Evolutionary conservation across 2,797 vertebrate species (phyloP).

Genomic region (Gobionotothen gibberifrons): DNA sequence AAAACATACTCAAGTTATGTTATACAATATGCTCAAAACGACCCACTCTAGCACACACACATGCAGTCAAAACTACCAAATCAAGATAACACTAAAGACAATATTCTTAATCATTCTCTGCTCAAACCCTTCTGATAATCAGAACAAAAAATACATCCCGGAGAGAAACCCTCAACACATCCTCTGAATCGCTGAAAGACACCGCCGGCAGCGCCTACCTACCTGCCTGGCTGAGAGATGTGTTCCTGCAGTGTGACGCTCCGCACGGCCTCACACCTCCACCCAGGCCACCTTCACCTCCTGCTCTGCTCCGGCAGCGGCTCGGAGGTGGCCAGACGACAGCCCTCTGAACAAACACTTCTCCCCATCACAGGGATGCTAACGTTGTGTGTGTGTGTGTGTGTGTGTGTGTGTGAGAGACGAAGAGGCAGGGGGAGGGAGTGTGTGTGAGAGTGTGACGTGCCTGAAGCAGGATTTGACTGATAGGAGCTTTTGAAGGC

Average conservation of each 20-base stretch:
- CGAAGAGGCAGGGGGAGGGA: neutral
- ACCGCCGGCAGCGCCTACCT: conserved; percentile 37
- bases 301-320: conserved; percentile 57
- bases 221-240: conserved; percentile 47
- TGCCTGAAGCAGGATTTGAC: conserved; percentile 39
- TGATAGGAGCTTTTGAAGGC: conserved; percentile 29
- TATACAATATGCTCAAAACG: neutral
- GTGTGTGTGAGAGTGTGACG: conserved; percentile 28
- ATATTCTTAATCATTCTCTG: neutral
- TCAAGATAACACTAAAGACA: neutral
- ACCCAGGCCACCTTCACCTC: conserved; percentile 38
- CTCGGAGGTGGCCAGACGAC: conserved; percentile 39
- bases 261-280: conserved; percentile 48
- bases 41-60: neutral
- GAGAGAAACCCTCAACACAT: neutral
- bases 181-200: neutral
- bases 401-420: conserved; percentile 4
- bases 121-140: neutral
- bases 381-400: conserved; percentile 26
- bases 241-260: conserved; percentile 29
- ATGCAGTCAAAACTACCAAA: neutral
- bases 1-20: neutral
- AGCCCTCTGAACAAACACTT: conserved; percentile 70
- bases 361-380: conserved; percentile 50
- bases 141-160: neutral